Evolutionary conservation across 2,113 vertebrate species (phyloP), one percentile per base, ranked within the genome.

Genomic region (Podilymbus podiceps): DNA sequence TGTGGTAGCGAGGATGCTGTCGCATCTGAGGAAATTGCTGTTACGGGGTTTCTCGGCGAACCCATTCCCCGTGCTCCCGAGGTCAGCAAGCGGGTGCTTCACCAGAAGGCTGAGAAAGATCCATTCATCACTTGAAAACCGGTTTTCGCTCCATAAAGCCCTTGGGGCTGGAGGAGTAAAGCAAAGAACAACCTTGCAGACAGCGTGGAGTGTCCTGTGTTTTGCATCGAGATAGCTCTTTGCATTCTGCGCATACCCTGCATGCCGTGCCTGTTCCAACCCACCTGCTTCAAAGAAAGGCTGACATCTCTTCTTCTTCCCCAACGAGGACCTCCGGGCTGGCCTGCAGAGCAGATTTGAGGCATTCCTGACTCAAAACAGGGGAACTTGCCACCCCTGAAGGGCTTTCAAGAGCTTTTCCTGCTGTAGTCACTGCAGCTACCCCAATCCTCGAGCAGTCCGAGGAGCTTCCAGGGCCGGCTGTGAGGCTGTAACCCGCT

Each of bases 391-490:
- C 9, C 16, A 2, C 27, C 38, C 47, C 21, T 31, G 25, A 6
- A 2, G 3, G 17, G 21, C 50, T 58, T 40, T 12, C 9, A 12
- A 69, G 75, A 52, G 49, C 10, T 28, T 8, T 64, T 46, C 49
- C 31, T 19, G 74, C 20, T 21, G 79, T 50, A 50, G 62, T 42
- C 2, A 8, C 71, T 44, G 67, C 52, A 5, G 38, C 58, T 35
- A 11, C 55, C 10, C 16, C 7, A 12, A 56, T 38, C 44, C 49
- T 35, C 1, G 0, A 7, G 14, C 0, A 0, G 5, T 46, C 44
- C 11, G 8, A 8, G 46, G 67, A 46, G 66, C 59, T 85, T 52
- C 33, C 56, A 38, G 58, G 15, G 31, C 69, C 4, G 8, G 38
- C 42, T 15, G 4, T 44, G 11, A 31, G 15, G 5, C 27, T 35